A percentile compares a stretch with the other conserved stretches of the same genome.
These are phyloP conservation scores for Chrysoperla carnea DNA, from an alignment of 1,140 invertebrate genomes.

Conservation along the genomic window DNA sequence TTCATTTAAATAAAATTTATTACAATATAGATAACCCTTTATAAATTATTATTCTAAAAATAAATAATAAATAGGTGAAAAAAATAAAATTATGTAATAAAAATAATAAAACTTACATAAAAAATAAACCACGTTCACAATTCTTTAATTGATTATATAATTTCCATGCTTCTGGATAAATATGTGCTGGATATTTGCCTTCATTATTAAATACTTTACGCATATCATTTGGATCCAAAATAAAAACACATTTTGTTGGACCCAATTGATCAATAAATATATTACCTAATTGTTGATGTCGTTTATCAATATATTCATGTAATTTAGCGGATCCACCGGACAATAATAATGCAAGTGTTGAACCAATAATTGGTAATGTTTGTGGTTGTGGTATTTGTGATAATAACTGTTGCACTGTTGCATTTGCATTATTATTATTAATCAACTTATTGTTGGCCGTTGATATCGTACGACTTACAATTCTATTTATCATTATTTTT, in stretches of 20 bases:
- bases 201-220: conserved; percentile 53
- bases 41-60: too few species aligned
- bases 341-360: conserved; percentile 27
- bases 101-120: conserved; percentile 44
- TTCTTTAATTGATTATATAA: conserved; percentile 55
- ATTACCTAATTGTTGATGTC: conserved; percentile 53
- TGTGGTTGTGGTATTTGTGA: conserved; percentile 18
- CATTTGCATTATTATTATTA: too few species aligned
- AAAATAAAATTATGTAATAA: too few species aligned
- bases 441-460: too few species aligned
- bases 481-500: too few species aligned
- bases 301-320: conserved; percentile 53
- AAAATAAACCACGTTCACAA: conserved; percentile 61
- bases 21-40: too few species aligned
- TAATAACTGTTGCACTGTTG: not conserved
- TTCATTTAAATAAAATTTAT: too few species aligned
- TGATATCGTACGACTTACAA: too few species aligned
- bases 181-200: conserved; percentile 58
- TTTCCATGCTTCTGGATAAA: conserved; percentile 66
- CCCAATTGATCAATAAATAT: conserved; percentile 56
- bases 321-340: conserved; percentile 31
- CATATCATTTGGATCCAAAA: conserved; percentile 48
- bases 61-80: too few species aligned
- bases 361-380: conserved; percentile 35
- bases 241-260: conserved; percentile 46